Evolutionary conservation across 53 echinoderm and acorn worm species (phyloP).

Genomic region (Pentamera pediparva): DNA sequence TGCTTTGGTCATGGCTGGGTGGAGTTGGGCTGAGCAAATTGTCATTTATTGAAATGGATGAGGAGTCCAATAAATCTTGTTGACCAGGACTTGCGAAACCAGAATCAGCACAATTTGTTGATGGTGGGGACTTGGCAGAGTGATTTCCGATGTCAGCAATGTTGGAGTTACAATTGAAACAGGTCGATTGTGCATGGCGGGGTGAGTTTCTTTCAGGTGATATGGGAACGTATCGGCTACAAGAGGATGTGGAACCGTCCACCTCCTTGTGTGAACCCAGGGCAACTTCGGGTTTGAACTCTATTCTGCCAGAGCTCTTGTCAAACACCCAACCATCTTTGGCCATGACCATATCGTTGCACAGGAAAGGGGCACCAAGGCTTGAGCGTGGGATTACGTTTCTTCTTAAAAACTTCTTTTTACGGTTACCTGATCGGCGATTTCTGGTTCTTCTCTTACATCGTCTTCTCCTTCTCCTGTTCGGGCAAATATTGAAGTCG

Average conservation of each 20-base stretch:
- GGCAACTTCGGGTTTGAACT: slow-evolving; percentile 26
- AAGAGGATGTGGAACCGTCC: background rate
- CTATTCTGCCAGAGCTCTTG: slow-evolving; percentile 9
- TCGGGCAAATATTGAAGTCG: background rate
- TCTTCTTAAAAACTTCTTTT: slow-evolving; percentile 13
- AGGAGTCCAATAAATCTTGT: too few species aligned
- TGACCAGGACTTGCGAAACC: background rate
- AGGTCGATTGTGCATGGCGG: too few species aligned
- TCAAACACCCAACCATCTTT: slow-evolving; percentile 36
- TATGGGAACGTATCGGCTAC: slow-evolving; percentile 1
- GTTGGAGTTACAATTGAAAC: too few species aligned
- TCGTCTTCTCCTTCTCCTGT: background rate
- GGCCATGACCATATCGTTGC: slow-evolving; percentile 32
- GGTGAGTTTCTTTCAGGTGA: background rate
- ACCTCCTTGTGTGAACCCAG: background rate
- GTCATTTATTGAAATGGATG: background rate
- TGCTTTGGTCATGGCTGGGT: background rate
- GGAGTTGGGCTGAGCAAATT: background rate
- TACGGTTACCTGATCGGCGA: slow-evolving; percentile 19
- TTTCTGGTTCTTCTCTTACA: slow-evolving; percentile 3
- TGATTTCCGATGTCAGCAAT: background rate
- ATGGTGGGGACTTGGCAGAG: background rate
- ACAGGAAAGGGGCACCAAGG: slow-evolving; percentile 19
- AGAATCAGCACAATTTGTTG: background rate
- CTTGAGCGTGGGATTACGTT: background rate